Conservation (phyloP, 2,113 vertebrate species). For the Electrona antarctica region DNA sequence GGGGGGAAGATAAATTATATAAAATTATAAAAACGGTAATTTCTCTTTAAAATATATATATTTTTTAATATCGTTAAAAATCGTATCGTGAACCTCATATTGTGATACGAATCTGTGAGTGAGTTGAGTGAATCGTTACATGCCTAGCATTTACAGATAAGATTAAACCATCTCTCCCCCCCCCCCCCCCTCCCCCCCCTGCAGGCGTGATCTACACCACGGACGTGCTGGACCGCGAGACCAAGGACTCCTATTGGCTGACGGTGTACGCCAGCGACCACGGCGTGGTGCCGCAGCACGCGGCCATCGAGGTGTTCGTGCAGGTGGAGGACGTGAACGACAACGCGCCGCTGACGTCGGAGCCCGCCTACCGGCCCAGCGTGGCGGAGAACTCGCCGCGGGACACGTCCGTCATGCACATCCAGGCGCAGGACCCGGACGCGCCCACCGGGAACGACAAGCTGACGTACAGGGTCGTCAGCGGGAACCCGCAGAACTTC, state of each 20-base stretch:
- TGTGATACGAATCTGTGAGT: no score
- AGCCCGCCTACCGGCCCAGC: constrained; percentile 88
- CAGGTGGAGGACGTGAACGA: constrained; percentile 98
- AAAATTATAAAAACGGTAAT: no score
- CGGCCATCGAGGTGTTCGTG: constrained; percentile 89
- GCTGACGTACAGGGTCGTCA: constrained; percentile 89
- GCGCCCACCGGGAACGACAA: constrained; percentile 73
- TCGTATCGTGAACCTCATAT: no score
- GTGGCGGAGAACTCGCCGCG: constrained; percentile 92
- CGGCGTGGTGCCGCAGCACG: constrained; percentile 90
- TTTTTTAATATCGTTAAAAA: no score
- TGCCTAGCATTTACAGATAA: no score
- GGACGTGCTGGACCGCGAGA: constrained; percentile 93
- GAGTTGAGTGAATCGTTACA: no score
- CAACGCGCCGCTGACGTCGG: constrained; percentile 92
- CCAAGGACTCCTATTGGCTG: constrained; percentile 92
- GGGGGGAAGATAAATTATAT: no score
- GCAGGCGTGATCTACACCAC: constrained; percentile 93
- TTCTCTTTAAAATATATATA: no score
- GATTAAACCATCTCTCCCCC: constrained; percentile 30
- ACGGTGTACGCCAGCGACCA: constrained; percentile 93
- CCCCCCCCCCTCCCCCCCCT: constrained; percentile 29
- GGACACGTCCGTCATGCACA: constrained; percentile 92
- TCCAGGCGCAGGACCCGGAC: constrained; percentile 94
- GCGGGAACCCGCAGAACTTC: constrained; percentile 97